Percentiles rank a stretch among this genome's conserved stretches.
phyloP scores from a whole-genome alignment of 35 echinoderm and acorn worm genomes.

The Ptychodera flava region DNA sequence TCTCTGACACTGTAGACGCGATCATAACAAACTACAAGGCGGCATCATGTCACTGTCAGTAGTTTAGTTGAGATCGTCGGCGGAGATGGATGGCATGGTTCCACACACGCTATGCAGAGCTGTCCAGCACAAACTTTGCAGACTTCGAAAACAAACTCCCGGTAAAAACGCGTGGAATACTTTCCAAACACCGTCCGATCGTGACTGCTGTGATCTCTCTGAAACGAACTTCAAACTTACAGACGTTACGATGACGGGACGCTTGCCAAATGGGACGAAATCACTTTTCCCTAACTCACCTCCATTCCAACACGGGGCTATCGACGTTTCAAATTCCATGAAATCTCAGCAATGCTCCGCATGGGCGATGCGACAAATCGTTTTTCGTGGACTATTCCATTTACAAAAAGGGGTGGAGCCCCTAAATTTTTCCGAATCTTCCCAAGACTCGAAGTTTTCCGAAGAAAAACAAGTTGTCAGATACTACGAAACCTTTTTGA shows the following conservation, averaged over 20 bases:
- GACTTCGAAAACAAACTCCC: no score
- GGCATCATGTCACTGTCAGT: not conserved
- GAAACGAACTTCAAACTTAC: not conserved
- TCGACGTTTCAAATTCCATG: not conserved
- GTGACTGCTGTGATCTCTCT: not conserved
- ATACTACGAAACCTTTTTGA: no score
- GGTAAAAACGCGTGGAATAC: not conserved
- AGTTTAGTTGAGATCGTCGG: not conserved
- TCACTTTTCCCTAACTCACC: not conserved
- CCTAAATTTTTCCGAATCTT: no score
- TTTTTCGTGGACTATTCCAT: not conserved
- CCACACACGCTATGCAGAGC: not conserved
- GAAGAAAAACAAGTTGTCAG: no score
- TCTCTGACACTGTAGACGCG: not conserved
- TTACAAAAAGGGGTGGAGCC: not conserved
- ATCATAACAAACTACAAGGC: not conserved
- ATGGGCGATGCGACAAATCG: not conserved
- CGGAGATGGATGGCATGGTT: not conserved
- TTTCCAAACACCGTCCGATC: not conserved
- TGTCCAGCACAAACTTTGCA: no score
- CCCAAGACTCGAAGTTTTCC: no score
- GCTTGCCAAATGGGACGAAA: not conserved
- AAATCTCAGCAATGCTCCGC: not conserved
- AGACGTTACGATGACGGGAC: not conserved
- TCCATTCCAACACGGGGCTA: not conserved